Percentiles rank a stretch among this genome's conserved stretches.
Conservation (phyloP, 2,888 invertebrate species). For the Chrysina gloriosa region DNA sequence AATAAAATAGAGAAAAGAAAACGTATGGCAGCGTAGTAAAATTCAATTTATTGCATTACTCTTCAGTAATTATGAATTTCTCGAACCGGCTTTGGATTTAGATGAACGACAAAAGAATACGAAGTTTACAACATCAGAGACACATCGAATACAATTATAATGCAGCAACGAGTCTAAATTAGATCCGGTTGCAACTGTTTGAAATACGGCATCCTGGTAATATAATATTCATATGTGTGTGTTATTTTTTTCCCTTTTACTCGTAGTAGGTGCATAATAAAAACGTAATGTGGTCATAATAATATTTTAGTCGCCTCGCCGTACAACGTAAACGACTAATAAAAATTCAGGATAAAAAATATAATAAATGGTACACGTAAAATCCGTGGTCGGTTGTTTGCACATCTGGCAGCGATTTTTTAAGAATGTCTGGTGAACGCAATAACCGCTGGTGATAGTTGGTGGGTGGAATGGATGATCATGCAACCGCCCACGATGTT, state of each 20-base stretch:
- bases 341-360: neutral
- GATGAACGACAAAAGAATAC: no score
- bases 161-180: no score
- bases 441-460: neutral
- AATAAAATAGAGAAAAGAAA: no score
- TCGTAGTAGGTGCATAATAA: neutral
- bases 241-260: neutral
- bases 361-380: conserved; percentile 2
- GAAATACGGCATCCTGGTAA: no score
- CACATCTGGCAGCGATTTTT: neutral
- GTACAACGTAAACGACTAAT: conserved; percentile 5
- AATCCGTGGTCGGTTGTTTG: neutral
- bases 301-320: conserved; percentile 2
- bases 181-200: no score
- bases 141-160: no score
- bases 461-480: neutral
- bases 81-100: no score
- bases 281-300: conserved; percentile 1
- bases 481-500: conserved; percentile 1
- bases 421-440: neutral
- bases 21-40: no score
- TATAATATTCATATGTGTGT: no score
- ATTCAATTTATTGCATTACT: no score
- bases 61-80: no score
- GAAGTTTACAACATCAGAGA: no score